phyloP scores from a whole-genome alignment of 2,888 invertebrate species.

The Mythimna loreyi region DNA sequence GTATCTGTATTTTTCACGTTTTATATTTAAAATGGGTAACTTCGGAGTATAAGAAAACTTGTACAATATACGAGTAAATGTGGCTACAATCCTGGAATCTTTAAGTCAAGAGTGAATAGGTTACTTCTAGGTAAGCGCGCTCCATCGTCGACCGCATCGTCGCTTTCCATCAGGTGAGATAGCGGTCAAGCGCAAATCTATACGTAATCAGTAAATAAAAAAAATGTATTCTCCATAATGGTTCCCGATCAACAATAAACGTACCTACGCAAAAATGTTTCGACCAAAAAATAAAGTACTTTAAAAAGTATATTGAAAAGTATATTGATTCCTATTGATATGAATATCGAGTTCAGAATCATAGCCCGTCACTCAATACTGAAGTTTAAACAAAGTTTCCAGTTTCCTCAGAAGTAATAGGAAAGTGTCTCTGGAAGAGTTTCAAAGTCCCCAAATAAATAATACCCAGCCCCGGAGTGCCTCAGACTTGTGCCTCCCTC shows the following conservation, averaged over 20 bases:
- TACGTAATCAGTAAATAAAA: too few relatives aligned
- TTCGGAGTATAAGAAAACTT: too few relatives aligned
- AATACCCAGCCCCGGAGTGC: constrained; percentile 38
- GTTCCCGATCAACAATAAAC: neutral
- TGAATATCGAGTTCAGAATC: neutral
- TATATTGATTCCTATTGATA: constrained; percentile 11
- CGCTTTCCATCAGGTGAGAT: too few relatives aligned
- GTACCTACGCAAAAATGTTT: too few relatives aligned
- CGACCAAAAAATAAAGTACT: neutral
- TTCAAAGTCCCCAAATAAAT: constrained; percentile 52
- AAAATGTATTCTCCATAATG: neutral
- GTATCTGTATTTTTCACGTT: neutral
- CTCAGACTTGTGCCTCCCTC: constrained; percentile 28
- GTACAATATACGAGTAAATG: neutral
- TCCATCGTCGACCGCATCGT: too few relatives aligned
- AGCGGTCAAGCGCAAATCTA: too few relatives aligned
- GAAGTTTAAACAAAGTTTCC: constrained; percentile 34
- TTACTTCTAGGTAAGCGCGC: too few relatives aligned
- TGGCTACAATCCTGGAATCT: too few relatives aligned
- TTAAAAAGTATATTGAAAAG: neutral
- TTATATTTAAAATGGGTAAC: neutral
- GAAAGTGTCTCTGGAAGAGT: constrained; percentile 29
- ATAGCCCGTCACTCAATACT: constrained; percentile 20
- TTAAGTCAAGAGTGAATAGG: too few relatives aligned
- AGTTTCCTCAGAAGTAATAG: constrained; percentile 34